A percentile compares a stretch with the other conserved stretches of the same genome.
These are phyloP conservation scores for Ptychoptera contaminata DNA, from an alignment of 2,888 invertebrate genomes.

Conservation along the genomic window DNA sequence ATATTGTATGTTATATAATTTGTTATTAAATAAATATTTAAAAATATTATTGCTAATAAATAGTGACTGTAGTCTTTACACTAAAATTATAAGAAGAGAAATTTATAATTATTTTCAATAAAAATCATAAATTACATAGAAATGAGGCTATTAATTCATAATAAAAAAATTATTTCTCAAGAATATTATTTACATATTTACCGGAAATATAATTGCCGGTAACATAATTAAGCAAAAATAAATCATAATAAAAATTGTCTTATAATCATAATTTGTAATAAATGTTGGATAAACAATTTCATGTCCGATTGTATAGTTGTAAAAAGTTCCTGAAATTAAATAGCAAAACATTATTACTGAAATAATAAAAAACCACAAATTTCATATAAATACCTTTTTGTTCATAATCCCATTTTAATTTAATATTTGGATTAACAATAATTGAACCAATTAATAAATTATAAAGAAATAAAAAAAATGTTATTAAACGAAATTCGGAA, in stretches of 20 bases:
- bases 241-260: constrained; percentile 14
- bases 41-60: constrained; percentile 15
- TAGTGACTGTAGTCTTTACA: constrained; percentile 10
- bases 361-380: not conserved
- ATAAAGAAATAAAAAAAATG: no score
- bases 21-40: constrained; percentile 16
- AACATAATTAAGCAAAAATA: constrained; percentile 13
- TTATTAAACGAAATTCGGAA: no score
- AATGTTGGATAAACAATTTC: constrained; percentile 13
- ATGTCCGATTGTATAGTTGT: constrained; percentile 15
- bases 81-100: not conserved
- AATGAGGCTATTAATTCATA: no score
- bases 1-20: not conserved
- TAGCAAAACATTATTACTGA: not conserved
- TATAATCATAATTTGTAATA: constrained; percentile 15
- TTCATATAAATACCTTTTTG: no score
- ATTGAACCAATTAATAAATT: no score
- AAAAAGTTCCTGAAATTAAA: constrained; percentile 11
- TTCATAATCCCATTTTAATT: no score
- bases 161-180: no score
- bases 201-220: constrained; percentile 13
- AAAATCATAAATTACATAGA: no score
- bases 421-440: no score
- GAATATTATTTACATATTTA: constrained; percentile 7
- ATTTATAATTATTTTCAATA: no score